phyloP scores from a whole-genome alignment of 1,140 invertebrate genomes.

The Drosophila funebris region DNA sequence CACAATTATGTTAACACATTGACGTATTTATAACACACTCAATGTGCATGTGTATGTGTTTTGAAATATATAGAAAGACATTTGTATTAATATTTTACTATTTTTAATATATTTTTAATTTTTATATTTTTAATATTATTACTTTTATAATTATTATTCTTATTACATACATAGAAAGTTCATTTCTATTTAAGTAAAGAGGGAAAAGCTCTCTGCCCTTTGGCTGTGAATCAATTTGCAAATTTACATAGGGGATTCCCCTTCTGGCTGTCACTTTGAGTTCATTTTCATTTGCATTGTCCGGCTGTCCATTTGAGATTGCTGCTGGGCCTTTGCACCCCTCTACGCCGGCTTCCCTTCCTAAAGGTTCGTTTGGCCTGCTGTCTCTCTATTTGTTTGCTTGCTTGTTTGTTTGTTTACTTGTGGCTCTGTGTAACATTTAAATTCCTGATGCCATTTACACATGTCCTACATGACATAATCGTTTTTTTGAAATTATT shows the following conservation, averaged over 20 bases:
- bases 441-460: constrained; percentile 65
- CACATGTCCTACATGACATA: constrained; percentile 77
- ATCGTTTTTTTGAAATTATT: constrained; percentile 71
- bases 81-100: too few relatives aligned
- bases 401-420: constrained; percentile 20
- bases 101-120: too few relatives aligned
- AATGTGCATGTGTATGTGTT: too few relatives aligned
- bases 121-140: too few relatives aligned
- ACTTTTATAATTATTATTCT: not conserved
- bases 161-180: too few relatives aligned
- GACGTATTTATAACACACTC: constrained; percentile 51
- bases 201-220: not conserved
- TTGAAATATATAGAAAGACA: too few relatives aligned
- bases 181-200: too few relatives aligned
- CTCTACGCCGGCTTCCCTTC: too few relatives aligned
- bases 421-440: constrained; percentile 46
- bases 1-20: constrained; percentile 64
- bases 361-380: not conserved
- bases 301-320: constrained; percentile 31
- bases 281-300: constrained; percentile 62
- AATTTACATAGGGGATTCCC: constrained; percentile 25
- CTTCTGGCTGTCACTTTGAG: constrained; percentile 61
- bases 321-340: not conserved
- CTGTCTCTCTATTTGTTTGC: constrained; percentile 17
- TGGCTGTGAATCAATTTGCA: constrained; percentile 39